Base-by-base conservation (phyloP, 1,140 invertebrate species). In the Leptopilina boulardi region DNA sequence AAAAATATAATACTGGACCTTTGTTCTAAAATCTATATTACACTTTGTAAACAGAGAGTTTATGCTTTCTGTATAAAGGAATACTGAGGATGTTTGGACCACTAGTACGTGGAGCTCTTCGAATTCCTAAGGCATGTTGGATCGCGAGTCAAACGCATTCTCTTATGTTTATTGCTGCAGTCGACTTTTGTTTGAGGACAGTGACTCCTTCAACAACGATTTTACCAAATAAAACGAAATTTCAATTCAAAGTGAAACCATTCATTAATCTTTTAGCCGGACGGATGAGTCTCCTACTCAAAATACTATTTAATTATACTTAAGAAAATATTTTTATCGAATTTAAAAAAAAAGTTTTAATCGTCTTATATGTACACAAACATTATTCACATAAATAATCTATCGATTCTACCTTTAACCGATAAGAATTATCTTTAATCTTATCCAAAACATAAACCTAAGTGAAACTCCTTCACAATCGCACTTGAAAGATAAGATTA, bases 61-160 rank as follows among this genome's bases (percentile, higher is more conserved):
- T 83, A 86, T 85, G 82, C 76, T 85, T 80, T 81, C 71, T 79
- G 81, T 38, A 38, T 38, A 75, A 80, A 51, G 47, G 79, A 86
- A 84, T 86, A 82, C 81, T 84, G 72, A 75, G 77, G 80, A 84
- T 85, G 85, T 85, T 85, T 85, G 84, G 15, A 78, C 70, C 78
- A 71, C 70, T 82, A 76, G 77, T 82, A 77, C 77, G 74, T 47
- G 71, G 81, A 80, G 81, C 85, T 86, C 83, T 80, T 84, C 80
- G 81, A 84, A 88, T 88, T 88, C 87, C 87, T 80, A 80, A 83
- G 81, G 82, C 86, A 82, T 88, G 87, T 88, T 86, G 87, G 86
- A 88, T 88, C 84, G 86, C 85, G 82, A 88, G 86, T 87, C 86
- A 87, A 88, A 84, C 86, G 84, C 86, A 88, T 87, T 87, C 85